A percentile compares a stretch with the other conserved stretches of the same genome.
Evolutionary conservation across 2,797 vertebrate genomes (phyloP).

Genomic region (Phrynocephalus forsythii): DNA sequence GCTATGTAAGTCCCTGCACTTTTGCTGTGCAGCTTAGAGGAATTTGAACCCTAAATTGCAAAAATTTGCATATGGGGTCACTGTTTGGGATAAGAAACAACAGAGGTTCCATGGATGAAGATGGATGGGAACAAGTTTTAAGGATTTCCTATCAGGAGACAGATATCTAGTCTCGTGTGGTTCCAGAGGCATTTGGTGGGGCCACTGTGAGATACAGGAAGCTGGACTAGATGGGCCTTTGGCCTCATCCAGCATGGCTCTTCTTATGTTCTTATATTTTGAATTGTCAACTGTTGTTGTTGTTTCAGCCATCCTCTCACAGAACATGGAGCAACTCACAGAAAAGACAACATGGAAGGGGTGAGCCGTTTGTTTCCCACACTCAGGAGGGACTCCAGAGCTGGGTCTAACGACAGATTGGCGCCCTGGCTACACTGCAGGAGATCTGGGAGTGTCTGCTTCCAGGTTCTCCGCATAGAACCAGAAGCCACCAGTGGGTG

Average conservation of each 20-base stretch:
- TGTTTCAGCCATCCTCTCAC: slow-evolving; percentile 2
- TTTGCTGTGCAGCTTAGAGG: too few relatives aligned
- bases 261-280: not conserved
- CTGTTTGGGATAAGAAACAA: too few relatives aligned
- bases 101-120: not conserved
- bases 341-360: not conserved
- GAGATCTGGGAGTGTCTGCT: not conserved
- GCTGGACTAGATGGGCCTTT: too few relatives aligned
- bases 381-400: not conserved
- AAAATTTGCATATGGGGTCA: too few relatives aligned
- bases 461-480: not conserved
- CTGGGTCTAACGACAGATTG: not conserved
- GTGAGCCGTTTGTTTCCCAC: not conserved
- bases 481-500: not conserved
- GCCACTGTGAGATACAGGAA: too few relatives aligned
- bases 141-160: not conserved
- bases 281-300: not conserved
- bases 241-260: too few relatives aligned
- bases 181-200: too few relatives aligned
- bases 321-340: too few relatives aligned
- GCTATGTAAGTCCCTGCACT: too few relatives aligned
- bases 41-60: too few relatives aligned
- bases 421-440: not conserved
- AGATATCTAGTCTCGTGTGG: too few relatives aligned
- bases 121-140: not conserved